Evolutionary conservation across 2,888 invertebrate genomes (phyloP).

Genomic region (Koerneria pararmatus): DNA sequence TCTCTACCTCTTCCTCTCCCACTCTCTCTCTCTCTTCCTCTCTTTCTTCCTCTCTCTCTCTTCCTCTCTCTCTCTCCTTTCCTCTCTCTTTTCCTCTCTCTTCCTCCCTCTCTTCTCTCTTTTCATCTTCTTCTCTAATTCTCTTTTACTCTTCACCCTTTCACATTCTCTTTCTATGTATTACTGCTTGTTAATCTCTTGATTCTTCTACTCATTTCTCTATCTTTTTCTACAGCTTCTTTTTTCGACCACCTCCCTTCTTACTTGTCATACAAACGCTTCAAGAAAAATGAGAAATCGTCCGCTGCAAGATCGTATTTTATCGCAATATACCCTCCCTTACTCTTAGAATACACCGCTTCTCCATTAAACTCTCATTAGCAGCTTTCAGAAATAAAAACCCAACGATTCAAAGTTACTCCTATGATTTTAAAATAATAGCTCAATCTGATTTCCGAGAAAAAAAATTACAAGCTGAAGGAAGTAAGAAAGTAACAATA

Average conservation of each 20-base stretch:
- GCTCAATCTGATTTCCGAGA: too few species aligned
- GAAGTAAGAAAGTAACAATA: too few species aligned
- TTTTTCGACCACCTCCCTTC: too few species aligned
- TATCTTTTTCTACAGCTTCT: constrained; percentile 2
- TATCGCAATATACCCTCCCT: too few species aligned
- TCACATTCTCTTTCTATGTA: not conserved
- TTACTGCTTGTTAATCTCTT: not conserved
- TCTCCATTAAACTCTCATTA: too few species aligned
- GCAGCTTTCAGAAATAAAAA: too few species aligned
- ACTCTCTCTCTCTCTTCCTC: not conserved
- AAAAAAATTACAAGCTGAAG: too few species aligned
- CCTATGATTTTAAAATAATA: too few species aligned
- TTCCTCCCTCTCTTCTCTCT: not conserved
- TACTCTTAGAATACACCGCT: too few species aligned
- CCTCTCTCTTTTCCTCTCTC: constrained; percentile 6
- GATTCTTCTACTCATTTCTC: constrained; percentile 7
- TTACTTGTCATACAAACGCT: constrained; percentile 1
- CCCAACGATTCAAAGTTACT: too few species aligned
- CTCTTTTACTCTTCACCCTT: not conserved
- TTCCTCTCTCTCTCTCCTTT: not conserved
- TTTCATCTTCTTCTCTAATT: not conserved
- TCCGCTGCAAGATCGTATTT: too few species aligned
- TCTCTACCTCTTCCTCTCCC: constrained; percentile 12
- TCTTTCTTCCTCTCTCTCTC: not conserved
- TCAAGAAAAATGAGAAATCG: constrained; percentile 1